Evolutionary conservation across 1,140 invertebrate genomes (phyloP).

Genomic region (Anadara kagoshimensis): DNA sequence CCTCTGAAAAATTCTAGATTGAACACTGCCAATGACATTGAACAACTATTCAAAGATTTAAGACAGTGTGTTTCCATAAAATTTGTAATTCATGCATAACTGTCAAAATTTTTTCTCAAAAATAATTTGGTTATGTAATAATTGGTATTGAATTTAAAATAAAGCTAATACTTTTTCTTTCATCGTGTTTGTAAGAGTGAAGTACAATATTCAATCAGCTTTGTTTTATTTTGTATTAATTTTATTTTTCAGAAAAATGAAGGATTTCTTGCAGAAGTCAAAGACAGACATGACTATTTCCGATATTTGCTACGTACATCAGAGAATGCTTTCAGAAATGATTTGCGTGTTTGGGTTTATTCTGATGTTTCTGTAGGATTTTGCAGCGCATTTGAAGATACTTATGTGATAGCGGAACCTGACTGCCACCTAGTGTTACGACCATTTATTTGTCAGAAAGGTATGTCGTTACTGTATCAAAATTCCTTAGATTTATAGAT

Average conservation of each 20-base stretch:
- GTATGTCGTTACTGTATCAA: constrained; percentile 33
- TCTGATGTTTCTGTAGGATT: constrained; percentile 51
- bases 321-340: constrained; percentile 44
- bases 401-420: constrained; percentile 56
- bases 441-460: constrained; percentile 70
- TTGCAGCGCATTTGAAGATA: constrained; percentile 58
- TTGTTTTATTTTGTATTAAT: no score
- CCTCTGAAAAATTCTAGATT: no score
- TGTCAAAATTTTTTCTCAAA: no score
- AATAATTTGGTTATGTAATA: no score
- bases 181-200: no score
- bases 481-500: not conserved
- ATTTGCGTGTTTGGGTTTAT: constrained; percentile 63
- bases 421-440: constrained; percentile 60
- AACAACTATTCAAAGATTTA: no score
- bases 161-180: no score
- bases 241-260: constrained; percentile 49
- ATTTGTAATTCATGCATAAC: no score
- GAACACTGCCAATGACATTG: no score
- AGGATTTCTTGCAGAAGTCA: constrained; percentile 60
- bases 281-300: constrained; percentile 54
- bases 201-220: no score
- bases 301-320: constrained; percentile 53
- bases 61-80: no score
- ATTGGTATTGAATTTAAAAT: no score